phyloP scores from a whole-genome alignment of 2,113 vertebrate species.

The Oncorhynchus tshawytscha region DNA sequence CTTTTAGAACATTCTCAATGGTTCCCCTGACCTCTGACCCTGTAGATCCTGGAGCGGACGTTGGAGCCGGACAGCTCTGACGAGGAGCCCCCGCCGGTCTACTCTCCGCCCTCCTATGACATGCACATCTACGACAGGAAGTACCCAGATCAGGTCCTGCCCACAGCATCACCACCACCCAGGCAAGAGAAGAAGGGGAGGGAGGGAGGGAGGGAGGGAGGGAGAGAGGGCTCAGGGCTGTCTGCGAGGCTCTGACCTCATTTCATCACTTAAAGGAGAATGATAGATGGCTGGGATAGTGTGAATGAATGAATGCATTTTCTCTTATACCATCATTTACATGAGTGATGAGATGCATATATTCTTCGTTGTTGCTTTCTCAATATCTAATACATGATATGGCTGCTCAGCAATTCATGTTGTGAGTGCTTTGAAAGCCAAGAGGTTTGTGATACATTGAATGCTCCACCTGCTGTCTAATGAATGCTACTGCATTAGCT shows the following conservation, averaged over 20 bases:
- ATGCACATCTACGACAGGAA: constrained; percentile 83
- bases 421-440: background rate
- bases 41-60: constrained; percentile 89
- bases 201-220: background rate
- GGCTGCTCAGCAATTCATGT: background rate
- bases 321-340: no score
- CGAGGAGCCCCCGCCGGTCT: constrained; percentile 93
- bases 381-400: background rate
- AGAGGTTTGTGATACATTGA: background rate
- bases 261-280: background rate
- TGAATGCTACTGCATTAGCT: background rate
- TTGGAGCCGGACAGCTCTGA: constrained; percentile 95
- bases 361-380: no score
- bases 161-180: constrained; percentile 77
- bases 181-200: constrained; percentile 66
- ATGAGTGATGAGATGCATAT: no score
- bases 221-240: background rate
- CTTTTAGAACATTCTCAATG: background rate
- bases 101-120: constrained; percentile 90
- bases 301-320: background rate
- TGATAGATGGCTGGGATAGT: background rate
- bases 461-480: background rate
- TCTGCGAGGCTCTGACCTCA: background rate
- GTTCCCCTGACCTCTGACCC: background rate
- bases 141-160: constrained; percentile 71